Percentiles rank a stretch among this genome's conserved stretches.
phyloP scores from a whole-genome alignment of 1,140 invertebrate genomes.

The Heliconius hewitsoni region DNA sequence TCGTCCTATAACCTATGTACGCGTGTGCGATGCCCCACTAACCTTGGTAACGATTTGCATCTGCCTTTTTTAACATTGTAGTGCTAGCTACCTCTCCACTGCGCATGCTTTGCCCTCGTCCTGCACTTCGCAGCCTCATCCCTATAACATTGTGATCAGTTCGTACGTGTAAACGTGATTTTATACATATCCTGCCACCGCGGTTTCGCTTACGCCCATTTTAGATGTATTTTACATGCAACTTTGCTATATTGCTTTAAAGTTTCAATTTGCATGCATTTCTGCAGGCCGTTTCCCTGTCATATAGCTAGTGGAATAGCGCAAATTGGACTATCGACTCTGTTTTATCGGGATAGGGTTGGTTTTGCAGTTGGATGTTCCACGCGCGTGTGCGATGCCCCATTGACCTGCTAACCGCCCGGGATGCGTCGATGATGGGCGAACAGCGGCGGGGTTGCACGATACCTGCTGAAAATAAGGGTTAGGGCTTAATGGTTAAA shows the following conservation, averaged over 20 bases:
- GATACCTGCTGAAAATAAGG: constrained; percentile 18
- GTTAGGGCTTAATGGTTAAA: not conserved
- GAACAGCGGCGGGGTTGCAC: constrained; percentile 34
- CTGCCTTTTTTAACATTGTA: not conserved
- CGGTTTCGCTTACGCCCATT: not conserved
- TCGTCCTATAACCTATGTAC: not conserved
- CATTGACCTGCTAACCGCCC: constrained; percentile 51
- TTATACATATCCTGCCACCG: not conserved
- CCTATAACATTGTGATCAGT: not conserved
- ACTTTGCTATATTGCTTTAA: not conserved
- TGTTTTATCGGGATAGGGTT: not conserved
- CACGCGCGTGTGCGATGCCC: constrained; percentile 52
- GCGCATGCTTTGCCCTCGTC: constrained; percentile 7
- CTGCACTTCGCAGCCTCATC: not conserved
- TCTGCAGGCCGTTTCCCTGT: not conserved
- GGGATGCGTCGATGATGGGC: constrained; percentile 42
- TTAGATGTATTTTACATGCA: not conserved
- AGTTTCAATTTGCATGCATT: constrained; percentile 18
- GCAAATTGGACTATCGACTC: not conserved
- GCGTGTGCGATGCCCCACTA: constrained; percentile 17
- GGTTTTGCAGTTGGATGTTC: not conserved
- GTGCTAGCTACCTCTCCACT: not conserved
- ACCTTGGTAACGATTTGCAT: constrained; percentile 18
- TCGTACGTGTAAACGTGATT: not conserved
- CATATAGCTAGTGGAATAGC: not conserved